Evolutionary conservation across 2,888 invertebrate genomes (phyloP), one percentile per base, ranked within the genome.

Genomic region (Neocrepidodera transversa): DNA sequence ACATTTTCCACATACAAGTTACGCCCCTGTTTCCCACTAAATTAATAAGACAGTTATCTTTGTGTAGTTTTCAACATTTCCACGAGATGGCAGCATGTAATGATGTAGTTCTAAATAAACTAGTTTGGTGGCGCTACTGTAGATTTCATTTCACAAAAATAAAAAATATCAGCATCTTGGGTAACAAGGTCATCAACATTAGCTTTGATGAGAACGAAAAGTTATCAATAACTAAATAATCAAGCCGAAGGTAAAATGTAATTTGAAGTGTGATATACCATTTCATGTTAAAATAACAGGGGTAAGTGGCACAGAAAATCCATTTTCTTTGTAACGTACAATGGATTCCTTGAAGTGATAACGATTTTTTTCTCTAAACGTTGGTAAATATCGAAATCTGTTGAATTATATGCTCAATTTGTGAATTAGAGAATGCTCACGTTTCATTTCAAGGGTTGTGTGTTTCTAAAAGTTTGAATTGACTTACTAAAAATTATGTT

Each of bases 151-250:
- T 68, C 64, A 70, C 64, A 73, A 73, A 72, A 74, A 71, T 69
- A 70, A 76, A 74, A 76, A 74, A 73, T 68, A 72, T 69, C 74
- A 76, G 77, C 76, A 76, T 76, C 75, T 78, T 78, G 76, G 68
- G 75, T 76, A 78, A 78, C 78, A 79, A 79, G 79, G 79, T 79
- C 79, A 79, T 74, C 75, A 75, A 74, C 75, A 73, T 73, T 71
- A 70, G 71, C 70, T 70, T 67, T 64, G 64, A 67, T 53, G 69
- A 63, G 65, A 66, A 69, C 65, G 65, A 68, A 54, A 54, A 65
- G 63, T 64, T 59, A 67, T 68, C 61, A 62, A 60, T 60, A 63
- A 65, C 68, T 60, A 63, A 60, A 57, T 65, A 65, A 61, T 62
- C 64, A 59, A 64, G 56, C 60, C 47, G 52, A 53, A 62, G 61